These are phyloP conservation scores for Leptinotarsa undecemlineata DNA, from an alignment of 1,140 invertebrate genomes.

Conservation along the genomic window DNA sequence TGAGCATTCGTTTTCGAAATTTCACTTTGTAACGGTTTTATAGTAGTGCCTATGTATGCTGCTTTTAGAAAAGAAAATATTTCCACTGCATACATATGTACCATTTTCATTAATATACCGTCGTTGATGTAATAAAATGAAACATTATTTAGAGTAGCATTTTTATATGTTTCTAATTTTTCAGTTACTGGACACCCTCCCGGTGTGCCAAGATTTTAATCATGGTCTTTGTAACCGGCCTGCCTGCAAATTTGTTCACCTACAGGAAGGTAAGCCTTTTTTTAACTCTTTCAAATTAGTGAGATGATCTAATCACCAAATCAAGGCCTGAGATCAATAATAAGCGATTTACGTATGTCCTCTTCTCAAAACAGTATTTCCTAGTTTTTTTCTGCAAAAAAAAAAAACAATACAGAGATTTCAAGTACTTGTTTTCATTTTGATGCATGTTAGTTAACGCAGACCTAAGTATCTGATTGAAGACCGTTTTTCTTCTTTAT, in stretches of 20 bases:
- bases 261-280: conserved; percentile 79
- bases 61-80: conserved; percentile 32
- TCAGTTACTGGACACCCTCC: conserved; percentile 99
- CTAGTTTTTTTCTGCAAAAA: no score
- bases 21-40: conserved; percentile 29
- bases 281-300: no score
- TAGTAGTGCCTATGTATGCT: conserved; percentile 50
- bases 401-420: no score
- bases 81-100: conserved; percentile 43
- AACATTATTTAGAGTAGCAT: conserved; percentile 3
- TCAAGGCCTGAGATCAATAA: no score
- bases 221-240: conserved; percentile 91
- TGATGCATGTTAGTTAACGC: no score
- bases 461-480: no score
- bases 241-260: conserved; percentile 94
- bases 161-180: conserved; percentile 57
- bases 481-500: no score
- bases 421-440: no score
- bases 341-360: no score
- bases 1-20: conserved; percentile 37
- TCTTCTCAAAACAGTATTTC: no score
- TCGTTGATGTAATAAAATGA: not conserved
- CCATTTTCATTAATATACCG: conserved; percentile 24
- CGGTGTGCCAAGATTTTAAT: conserved; percentile 99
- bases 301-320: no score